Evolutionary conservation across 1,140 invertebrate species (phyloP).

Genomic region (Drosophila dunni): DNA sequence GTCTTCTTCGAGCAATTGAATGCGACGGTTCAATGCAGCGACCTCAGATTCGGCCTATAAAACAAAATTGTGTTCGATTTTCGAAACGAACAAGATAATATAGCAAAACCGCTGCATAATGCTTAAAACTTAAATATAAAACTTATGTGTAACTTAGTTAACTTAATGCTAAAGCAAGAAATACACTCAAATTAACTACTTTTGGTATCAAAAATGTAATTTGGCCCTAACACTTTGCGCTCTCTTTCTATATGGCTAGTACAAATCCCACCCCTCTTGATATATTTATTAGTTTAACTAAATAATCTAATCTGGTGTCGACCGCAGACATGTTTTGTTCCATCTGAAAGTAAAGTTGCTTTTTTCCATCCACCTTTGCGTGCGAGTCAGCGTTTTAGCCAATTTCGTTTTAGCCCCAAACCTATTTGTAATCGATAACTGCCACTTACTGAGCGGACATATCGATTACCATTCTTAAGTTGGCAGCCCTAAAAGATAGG

Average conservation of each 20-base stretch:
- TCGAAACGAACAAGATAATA: slow-evolving; percentile 64
- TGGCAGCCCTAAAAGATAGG: slow-evolving; percentile 42
- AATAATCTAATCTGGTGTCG: slow-evolving; percentile 39
- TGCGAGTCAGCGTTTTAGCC: slow-evolving; percentile 27
- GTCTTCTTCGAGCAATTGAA: slow-evolving; percentile 99
- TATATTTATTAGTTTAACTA: slow-evolving; percentile 15
- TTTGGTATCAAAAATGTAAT: slow-evolving; percentile 49
- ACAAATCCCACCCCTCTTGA: background rate
- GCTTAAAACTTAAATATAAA: slow-evolving; percentile 1
- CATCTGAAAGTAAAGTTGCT: slow-evolving; percentile 63
- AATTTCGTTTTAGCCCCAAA: slow-evolving; percentile 8
- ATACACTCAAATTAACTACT: slow-evolving; percentile 53
- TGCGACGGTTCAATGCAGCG: slow-evolving; percentile 98
- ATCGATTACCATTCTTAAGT: slow-evolving; percentile 27
- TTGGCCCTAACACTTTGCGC: slow-evolving; percentile 30
- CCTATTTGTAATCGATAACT: slow-evolving; percentile 53
- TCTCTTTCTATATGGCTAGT: slow-evolving; percentile 30
- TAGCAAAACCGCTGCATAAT: slow-evolving; percentile 41
- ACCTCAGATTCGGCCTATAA: slow-evolving; percentile 98
- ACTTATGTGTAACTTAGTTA: slow-evolving; percentile 17
- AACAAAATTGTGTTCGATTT: slow-evolving; percentile 51
- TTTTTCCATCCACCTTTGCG: slow-evolving; percentile 39
- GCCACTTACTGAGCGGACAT: slow-evolving; percentile 42
- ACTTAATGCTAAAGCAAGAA: slow-evolving; percentile 47
- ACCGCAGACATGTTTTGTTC: slow-evolving; percentile 46